phyloP scores from a whole-genome alignment of 2,113 vertebrate genomes.

The Lampris incognitus region DNA sequence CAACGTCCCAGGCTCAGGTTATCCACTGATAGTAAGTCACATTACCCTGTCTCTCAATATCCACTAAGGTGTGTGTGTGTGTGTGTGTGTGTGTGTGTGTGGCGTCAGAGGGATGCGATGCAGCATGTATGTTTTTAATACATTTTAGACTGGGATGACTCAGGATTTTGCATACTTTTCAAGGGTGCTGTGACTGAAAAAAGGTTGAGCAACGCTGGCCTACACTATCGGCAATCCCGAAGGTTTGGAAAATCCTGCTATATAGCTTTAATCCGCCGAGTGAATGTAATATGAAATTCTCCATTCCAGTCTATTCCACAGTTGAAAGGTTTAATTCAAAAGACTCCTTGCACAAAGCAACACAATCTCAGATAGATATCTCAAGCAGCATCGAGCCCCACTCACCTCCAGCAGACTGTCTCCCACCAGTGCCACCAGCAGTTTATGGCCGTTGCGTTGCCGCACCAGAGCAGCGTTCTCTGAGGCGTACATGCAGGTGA shows the following conservation, averaged over 20 bases:
- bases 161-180: no score
- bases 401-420: conserved; percentile 97
- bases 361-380: not conserved
- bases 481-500: conserved; percentile 98
- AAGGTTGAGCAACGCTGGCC: not conserved
- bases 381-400: no score
- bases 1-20: conserved; percentile 1
- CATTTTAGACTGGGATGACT: no score
- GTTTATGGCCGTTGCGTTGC: conserved; percentile 89
- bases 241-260: no score
- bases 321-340: not conserved
- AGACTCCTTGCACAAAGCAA: not conserved
- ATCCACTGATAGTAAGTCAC: conserved; percentile 12
- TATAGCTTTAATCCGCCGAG: no score
- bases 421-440: conserved; percentile 93
- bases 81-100: no score
- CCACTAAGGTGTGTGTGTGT: not conserved
- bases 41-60: not conserved
- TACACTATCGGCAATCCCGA: conserved; percentile 1
- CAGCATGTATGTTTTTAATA: no score
- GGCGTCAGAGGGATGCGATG: no score
- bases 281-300: not conserved
- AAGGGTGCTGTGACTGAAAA: no score
- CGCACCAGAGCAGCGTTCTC: conserved; percentile 96
- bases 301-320: not conserved